These are phyloP conservation scores for Colostygia pectinataria DNA, from an alignment of 2,888 invertebrate genomes.

Conservation along the genomic window DNA sequence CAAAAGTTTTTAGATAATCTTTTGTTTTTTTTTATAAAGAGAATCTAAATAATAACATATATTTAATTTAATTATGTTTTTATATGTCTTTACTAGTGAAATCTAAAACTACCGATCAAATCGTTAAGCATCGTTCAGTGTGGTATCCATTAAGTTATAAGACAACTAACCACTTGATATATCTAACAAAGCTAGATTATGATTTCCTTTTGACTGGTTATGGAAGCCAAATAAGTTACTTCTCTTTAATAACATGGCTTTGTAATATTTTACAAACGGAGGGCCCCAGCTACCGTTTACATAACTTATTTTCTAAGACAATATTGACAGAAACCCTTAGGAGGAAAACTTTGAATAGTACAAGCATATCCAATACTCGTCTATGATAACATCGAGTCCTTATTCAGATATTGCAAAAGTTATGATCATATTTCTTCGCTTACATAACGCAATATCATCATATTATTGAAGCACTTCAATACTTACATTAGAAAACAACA, in stretches of 20 bases:
- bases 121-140: too few relatives aligned
- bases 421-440: slow-evolving; percentile 26
- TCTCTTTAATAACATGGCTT: not conserved
- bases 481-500: not conserved
- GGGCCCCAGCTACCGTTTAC: not conserved
- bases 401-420: slow-evolving; percentile 23
- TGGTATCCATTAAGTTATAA: too few relatives aligned
- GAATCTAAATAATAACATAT: too few relatives aligned
- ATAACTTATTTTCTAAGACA: not conserved
- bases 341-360: slow-evolving; percentile 6
- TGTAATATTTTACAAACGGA: not conserved
- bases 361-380: slow-evolving; percentile 15
- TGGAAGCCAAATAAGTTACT: too few relatives aligned
- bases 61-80: too few relatives aligned
- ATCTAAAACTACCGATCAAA: too few relatives aligned
- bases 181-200: too few relatives aligned
- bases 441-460: slow-evolving; percentile 26
- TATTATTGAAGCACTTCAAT: slow-evolving; percentile 22
- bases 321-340: not conserved
- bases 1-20: too few relatives aligned
- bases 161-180: too few relatives aligned
- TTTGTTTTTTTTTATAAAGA: too few relatives aligned
- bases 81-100: too few relatives aligned
- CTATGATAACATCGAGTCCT: slow-evolving; percentile 14
- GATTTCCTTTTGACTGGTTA: too few relatives aligned